Evolutionary conservation across 2,113 vertebrate species (phyloP).

Genomic region (Cranoglanis bouderius): DNA sequence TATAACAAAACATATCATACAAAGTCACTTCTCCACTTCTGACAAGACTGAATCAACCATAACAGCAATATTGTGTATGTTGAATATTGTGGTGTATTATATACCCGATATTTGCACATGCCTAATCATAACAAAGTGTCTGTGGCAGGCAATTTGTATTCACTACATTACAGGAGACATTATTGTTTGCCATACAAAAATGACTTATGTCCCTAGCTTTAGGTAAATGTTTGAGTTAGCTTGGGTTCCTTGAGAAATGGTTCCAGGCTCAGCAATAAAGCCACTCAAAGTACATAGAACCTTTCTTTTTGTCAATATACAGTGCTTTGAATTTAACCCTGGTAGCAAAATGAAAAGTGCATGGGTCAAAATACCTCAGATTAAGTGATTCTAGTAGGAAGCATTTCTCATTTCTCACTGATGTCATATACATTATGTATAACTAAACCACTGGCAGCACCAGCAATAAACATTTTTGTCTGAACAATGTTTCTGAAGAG

Average conservation of each 20-base stretch:
- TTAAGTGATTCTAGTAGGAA: background rate
- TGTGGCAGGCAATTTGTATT: background rate
- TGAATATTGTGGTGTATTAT: background rate
- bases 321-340: background rate
- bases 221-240: constrained; percentile 37
- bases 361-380: constrained; percentile 22
- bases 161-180: background rate
- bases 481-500: constrained; percentile 6
- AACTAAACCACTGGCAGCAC: background rate
- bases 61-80: background rate
- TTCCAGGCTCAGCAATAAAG: background rate
- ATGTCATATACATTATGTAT: background rate
- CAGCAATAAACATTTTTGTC: background rate
- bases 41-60: background rate
- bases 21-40: background rate
- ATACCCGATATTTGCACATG: background rate
- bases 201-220: background rate
- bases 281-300: background rate
- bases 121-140: background rate
- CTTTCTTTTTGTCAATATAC: background rate
- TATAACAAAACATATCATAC: background rate
- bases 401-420: background rate
- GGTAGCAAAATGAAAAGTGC: constrained; percentile 21
- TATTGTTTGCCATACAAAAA: background rate
- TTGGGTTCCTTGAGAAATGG: constrained; percentile 5